Evolutionary conservation across 2,797 vertebrate genomes (phyloP).

Genomic region (Neosilurus hyrtlii): DNA sequence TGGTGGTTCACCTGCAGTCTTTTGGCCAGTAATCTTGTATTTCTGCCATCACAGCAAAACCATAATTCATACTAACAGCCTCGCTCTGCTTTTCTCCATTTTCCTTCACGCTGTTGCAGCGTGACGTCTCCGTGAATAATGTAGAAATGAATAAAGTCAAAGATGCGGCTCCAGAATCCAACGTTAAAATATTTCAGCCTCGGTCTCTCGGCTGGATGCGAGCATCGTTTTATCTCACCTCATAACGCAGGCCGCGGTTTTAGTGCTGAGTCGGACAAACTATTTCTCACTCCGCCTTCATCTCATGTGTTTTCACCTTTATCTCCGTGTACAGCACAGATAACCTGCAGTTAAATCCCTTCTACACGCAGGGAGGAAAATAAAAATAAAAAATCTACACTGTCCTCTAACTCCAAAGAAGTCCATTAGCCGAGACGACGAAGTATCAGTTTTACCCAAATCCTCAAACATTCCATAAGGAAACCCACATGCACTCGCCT

Average conservation of each 20-base stretch:
- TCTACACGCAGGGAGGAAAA: not conserved
- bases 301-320: not conserved
- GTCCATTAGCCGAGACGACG: not conserved
- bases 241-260: not conserved
- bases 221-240: not conserved
- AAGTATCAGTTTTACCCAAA: no score
- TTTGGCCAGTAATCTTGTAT: constrained; percentile 13
- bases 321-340: not conserved
- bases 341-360: not conserved
- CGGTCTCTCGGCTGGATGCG: not conserved
- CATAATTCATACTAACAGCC: constrained; percentile 24
- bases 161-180: not conserved
- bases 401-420: not conserved
- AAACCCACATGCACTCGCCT: not conserved
- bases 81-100: constrained; percentile 13
- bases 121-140: constrained; percentile 25
- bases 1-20: constrained; percentile 3
- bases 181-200: not conserved
- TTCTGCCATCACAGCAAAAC: constrained; percentile 14
- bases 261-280: constrained; percentile 1
- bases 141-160: constrained; percentile 8
- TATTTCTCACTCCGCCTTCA: not conserved
- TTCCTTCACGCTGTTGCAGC: constrained; percentile 7
- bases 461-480: no score
- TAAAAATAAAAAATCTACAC: not conserved